Evolutionary conservation across 2,888 invertebrate species (phyloP).

Genomic region (Synanthedon tipuliformis): DNA sequence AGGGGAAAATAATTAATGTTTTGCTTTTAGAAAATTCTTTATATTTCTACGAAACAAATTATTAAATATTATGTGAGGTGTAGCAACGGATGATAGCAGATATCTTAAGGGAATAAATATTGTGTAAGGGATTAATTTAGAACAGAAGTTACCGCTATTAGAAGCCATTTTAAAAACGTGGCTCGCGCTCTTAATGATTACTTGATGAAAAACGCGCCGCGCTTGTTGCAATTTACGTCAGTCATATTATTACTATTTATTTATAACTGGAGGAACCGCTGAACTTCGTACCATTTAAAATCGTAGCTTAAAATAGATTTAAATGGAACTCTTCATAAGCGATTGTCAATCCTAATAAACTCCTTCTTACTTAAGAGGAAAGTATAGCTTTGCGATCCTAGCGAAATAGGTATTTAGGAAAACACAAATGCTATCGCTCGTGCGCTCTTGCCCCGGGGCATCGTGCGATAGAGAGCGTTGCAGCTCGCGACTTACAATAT

Average conservation of each 20-base stretch:
- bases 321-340: no score
- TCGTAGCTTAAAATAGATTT: not conserved
- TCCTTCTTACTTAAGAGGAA: no score
- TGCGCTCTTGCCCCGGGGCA: no score
- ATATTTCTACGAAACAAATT: constrained; percentile 28
- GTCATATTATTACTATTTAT: not conserved
- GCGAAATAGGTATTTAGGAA: no score
- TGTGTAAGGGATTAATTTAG: constrained; percentile 58
- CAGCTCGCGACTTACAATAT: no score
- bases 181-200: constrained; percentile 58
- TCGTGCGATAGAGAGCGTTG: no score
- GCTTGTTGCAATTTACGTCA: not conserved
- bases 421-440: no score
- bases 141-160: constrained; percentile 43
- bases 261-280: not conserved
- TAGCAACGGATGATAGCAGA: no score
- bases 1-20: constrained; percentile 50
- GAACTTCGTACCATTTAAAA: not conserved
- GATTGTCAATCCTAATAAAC: no score
- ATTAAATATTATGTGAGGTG: not conserved
- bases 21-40: constrained; percentile 34
- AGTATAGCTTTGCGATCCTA: no score
- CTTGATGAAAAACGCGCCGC: constrained; percentile 51
- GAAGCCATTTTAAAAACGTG: constrained; percentile 66
- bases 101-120: constrained; percentile 25